Evolutionary conservation across 2,888 invertebrate genomes (phyloP).

Genomic region (Acronicta alni): DNA sequence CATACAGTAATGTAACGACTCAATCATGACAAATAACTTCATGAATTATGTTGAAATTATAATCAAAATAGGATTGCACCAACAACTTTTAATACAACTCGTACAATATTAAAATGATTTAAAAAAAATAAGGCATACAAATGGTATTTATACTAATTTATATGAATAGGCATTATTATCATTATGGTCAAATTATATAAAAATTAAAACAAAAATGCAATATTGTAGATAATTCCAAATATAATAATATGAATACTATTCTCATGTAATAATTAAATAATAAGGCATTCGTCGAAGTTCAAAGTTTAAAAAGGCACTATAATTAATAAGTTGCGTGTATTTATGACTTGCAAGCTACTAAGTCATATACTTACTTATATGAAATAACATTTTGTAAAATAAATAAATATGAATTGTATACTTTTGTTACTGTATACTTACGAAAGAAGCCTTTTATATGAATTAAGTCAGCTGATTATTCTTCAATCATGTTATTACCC

Average conservation of each 20-base stretch:
- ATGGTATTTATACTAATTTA: conserved; percentile 61
- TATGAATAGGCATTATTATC: conserved; percentile 63
- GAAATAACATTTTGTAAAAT: conserved; percentile 48
- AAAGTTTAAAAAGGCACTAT: conserved; percentile 56
- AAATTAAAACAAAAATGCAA: conserved; percentile 60
- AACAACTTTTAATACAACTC: conserved; percentile 18
- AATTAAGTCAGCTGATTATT: conserved; percentile 11
- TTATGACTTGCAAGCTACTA: conserved; percentile 49
- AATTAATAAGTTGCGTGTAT: conserved; percentile 43
- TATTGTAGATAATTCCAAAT: conserved; percentile 50
- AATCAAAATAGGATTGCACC: background rate
- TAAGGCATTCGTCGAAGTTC: conserved; percentile 60
- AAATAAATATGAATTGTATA: conserved; percentile 45
- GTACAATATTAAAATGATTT: conserved; percentile 44
- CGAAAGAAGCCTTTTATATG: conserved; percentile 19
- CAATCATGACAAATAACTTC: no score
- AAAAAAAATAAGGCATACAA: conserved; percentile 64
- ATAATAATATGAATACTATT: conserved; percentile 53
- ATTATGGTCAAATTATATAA: conserved; percentile 59
- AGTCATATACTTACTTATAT: conserved; percentile 16
- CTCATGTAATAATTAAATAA: conserved; percentile 53
- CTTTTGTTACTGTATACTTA: conserved; percentile 40
- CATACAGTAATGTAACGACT: no score
- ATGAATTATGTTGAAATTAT: background rate
- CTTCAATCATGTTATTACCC: background rate